Evolutionary conservation across 2,888 invertebrate species (phyloP).

Genomic region (Chloromyia formosa): DNA sequence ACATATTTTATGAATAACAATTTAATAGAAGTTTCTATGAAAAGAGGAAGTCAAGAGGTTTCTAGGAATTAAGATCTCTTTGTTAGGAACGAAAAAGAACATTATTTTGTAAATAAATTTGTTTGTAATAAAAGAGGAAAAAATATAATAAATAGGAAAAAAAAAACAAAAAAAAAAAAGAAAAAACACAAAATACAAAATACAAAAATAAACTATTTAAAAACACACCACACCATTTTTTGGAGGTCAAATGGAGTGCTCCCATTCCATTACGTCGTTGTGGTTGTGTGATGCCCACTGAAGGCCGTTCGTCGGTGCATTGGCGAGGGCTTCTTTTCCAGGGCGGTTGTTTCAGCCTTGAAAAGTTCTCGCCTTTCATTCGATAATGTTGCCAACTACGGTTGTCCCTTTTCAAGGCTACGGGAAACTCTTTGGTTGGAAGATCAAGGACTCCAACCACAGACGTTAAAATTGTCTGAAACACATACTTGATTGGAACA

Average conservation of each 20-base stretch:
- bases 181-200: constrained; percentile 39
- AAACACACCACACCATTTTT: constrained; percentile 18
- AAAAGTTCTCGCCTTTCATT: too few species aligned
- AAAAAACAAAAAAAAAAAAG: constrained; percentile 40
- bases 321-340: background rate
- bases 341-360: background rate
- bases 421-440: too few species aligned
- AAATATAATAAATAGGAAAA: constrained; percentile 36
- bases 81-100: constrained; percentile 36
- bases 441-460: too few species aligned
- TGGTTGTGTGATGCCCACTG: background rate
- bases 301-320: background rate
- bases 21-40: constrained; percentile 25
- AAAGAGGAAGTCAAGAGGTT: constrained; percentile 30
- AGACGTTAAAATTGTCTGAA: too few species aligned
- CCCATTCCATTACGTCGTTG: background rate
- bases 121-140: constrained; percentile 42
- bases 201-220: background rate
- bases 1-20: constrained; percentile 18
- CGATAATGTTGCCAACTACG: too few species aligned
- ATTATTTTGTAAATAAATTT: constrained; percentile 43
- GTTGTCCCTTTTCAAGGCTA: too few species aligned
- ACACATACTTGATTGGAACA: too few species aligned
- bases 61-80: constrained; percentile 36
- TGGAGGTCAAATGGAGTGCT: constrained; percentile 12